These are phyloP conservation scores for Hipparchia sbordonii DNA, from an alignment of 2,888 invertebrate genomes.

Conservation along the genomic window DNA sequence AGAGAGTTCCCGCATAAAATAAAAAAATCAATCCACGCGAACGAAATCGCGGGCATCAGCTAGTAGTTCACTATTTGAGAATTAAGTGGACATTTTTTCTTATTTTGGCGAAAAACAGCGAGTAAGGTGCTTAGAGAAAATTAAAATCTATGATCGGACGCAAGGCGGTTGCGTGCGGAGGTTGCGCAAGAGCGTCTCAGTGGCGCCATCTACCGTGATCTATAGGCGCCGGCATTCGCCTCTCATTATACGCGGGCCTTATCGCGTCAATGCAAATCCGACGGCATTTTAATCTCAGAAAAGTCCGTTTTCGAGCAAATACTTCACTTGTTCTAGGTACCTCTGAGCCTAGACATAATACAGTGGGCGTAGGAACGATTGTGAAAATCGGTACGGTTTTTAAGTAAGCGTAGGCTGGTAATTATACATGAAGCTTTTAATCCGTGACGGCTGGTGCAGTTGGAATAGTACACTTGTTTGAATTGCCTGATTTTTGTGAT, in stretches of 20 bases:
- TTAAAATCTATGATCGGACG: constrained; percentile 30
- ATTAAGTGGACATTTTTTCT: too few species aligned
- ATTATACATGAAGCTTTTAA: constrained; percentile 64
- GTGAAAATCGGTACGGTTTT: constrained; percentile 73
- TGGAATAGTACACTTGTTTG: constrained; percentile 53
- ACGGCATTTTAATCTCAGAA: constrained; percentile 60
- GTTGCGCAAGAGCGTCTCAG: constrained; percentile 60
- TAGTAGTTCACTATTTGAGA: too few species aligned
- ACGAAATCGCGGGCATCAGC: too few species aligned
- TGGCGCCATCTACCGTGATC: constrained; percentile 78
- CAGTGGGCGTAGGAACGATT: constrained; percentile 55
- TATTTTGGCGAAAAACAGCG: neutral
- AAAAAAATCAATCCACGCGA: too few species aligned
- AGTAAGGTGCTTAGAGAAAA: neutral
- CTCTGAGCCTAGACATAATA: constrained; percentile 42
- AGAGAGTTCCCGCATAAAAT: too few species aligned
- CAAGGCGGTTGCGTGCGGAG: constrained; percentile 42
- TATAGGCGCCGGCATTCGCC: constrained; percentile 62
- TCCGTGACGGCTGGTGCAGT: constrained; percentile 65
- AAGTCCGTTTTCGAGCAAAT: constrained; percentile 59
- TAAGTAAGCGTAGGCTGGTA: constrained; percentile 69
- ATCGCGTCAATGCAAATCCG: constrained; percentile 72
- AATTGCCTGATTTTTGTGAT: constrained; percentile 43
- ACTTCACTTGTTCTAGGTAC: constrained; percentile 55
- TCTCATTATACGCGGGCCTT: constrained; percentile 58